Percentiles rank a stretch among this genome's conserved stretches.
Conservation (phyloP, 1,140 invertebrate species). For the Aphis craccivora region DNA sequence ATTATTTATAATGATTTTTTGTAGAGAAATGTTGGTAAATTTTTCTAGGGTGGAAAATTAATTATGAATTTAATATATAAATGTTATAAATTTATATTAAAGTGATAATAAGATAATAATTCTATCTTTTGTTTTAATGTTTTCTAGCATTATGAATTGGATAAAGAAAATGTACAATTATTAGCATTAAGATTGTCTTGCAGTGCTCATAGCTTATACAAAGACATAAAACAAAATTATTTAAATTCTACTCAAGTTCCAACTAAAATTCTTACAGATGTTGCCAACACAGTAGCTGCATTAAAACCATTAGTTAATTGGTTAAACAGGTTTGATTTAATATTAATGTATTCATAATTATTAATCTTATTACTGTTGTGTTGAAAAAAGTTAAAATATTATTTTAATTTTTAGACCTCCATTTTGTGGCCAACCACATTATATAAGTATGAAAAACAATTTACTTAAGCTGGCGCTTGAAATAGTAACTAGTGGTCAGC, state of each 20-base stretch:
- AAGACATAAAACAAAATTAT: slow-evolving; percentile 68
- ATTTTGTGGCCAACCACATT: slow-evolving; percentile 75
- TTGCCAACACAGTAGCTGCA: slow-evolving; percentile 80
- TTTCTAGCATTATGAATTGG: slow-evolving; percentile 85
- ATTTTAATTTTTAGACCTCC: slow-evolving; percentile 68
- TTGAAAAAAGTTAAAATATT: not conserved
- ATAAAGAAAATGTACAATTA: slow-evolving; percentile 89
- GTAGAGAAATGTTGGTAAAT: not conserved
- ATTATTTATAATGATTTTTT: not conserved
- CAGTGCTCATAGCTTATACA: slow-evolving; percentile 80
- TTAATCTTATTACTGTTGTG: not conserved
- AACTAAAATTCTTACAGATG: slow-evolving; percentile 81
- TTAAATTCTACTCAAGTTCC: slow-evolving; percentile 73
- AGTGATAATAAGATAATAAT: not conserved
- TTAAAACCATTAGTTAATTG: slow-evolving; percentile 89
- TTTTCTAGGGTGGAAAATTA: not conserved
- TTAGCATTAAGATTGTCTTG: slow-evolving; percentile 85
- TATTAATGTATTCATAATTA: slow-evolving; percentile 35
- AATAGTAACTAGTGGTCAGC: slow-evolving; percentile 84
- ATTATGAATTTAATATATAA: not conserved
- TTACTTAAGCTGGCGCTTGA: slow-evolving; percentile 82
- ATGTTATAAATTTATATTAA: not conserved
- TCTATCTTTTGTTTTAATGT: slow-evolving; percentile 59
- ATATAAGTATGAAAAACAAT: slow-evolving; percentile 72
- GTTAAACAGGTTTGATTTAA: slow-evolving; percentile 73